Evolutionary conservation across 2,888 invertebrate genomes (phyloP), one percentile per base, ranked within the genome.

Genomic region (Drosophila testacea): DNA sequence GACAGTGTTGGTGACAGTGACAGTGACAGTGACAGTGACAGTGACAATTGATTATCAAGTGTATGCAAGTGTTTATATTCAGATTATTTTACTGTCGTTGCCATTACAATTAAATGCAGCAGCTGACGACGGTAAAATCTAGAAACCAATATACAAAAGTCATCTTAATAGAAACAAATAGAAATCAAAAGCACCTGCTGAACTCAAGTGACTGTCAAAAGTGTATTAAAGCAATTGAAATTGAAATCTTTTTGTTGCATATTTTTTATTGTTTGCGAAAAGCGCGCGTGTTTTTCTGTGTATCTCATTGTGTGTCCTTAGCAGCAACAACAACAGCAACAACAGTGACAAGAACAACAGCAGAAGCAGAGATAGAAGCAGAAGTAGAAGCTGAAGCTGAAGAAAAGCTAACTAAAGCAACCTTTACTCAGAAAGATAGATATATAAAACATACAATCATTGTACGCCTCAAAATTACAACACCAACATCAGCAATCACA

Each of bases 381-480:
- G 16, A 16, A 16, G 16, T 1, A 16, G 16, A 16, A 16, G 16
- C 1, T 1, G 16, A 16, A 16, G 22, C 22, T 22, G 22, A 22
- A 22, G 22, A 22, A 22, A 22, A 22, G 22, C 22, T 22, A 22
- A 22, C 22, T 22, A 55, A 34, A 55, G 55, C 36, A 61, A 69
- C 7, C 6, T 63, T 65, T 57, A 69, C 55, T 51, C 56, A 44
- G 41, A 47, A 60, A 10, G 44, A 72, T 52, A 67, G 54, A 44
- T 39, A 54, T 69, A 10, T 38, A 65, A 67, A 66, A 54, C 50
- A 69, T 54, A 64, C 57, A 67, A 80, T 73, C 72, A 79, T 85
- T 82, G 83, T 73, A 72, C 84, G 79, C 68, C 69, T 87, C 44
- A 83, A 81, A 80, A 67, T 82, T 60, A 85, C 83, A 79, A 74